These are phyloP conservation scores for Bradypodion pumilum DNA, from an alignment of 2,797 vertebrate genomes.

Conservation along the genomic window DNA sequence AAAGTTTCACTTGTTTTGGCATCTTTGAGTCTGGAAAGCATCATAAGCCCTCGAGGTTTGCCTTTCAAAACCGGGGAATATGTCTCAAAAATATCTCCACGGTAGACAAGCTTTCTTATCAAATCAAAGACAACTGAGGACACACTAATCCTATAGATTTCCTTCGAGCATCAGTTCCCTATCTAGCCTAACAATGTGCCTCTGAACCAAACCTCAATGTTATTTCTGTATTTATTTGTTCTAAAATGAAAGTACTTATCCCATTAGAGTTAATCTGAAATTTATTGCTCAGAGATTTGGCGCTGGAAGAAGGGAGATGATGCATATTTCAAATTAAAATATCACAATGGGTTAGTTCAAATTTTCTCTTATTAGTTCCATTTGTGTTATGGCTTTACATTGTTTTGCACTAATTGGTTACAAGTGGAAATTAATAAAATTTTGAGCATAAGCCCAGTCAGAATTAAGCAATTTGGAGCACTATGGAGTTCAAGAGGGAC, in stretches of 20 bases:
- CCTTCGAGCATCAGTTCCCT: background rate
- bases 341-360: background rate
- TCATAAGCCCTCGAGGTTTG: background rate
- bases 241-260: slow-evolving; percentile 11
- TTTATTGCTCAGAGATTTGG: slow-evolving; percentile 6
- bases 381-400: background rate
- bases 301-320: background rate
- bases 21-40: background rate
- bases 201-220: background rate
- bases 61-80: background rate
- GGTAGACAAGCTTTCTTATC: background rate
- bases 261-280: slow-evolving; percentile 28
- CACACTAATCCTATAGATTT: background rate
- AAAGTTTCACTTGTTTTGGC: background rate
- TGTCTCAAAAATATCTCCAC: background rate
- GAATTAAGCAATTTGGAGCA: background rate
- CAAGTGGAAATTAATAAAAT: background rate
- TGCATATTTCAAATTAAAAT: slow-evolving; percentile 11
- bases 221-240: slow-evolving; percentile 1
- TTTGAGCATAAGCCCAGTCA: background rate
- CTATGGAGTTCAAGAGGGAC: background rate
- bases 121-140: background rate
- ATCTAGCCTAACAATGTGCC: background rate
- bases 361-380: slow-evolving; percentile 16
- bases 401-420: slow-evolving; percentile 3